Percentiles rank a stretch among this genome's conserved stretches.
phyloP scores from a whole-genome alignment of 2,888 invertebrate species.

The Orgyia antiqua region DNA sequence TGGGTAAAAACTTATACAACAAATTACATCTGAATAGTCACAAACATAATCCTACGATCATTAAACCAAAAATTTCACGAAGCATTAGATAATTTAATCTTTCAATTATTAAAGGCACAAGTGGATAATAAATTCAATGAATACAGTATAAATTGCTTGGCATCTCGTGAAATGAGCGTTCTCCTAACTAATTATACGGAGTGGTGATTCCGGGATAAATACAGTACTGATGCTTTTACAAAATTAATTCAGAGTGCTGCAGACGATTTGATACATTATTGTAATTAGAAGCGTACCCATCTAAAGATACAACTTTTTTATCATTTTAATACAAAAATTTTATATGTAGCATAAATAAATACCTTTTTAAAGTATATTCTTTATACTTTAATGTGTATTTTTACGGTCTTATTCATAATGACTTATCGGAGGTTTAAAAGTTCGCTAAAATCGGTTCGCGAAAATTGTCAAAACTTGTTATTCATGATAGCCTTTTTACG shows the following conservation, averaged over 20 bases:
- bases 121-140: slow-evolving; percentile 26
- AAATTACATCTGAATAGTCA: slow-evolving; percentile 1
- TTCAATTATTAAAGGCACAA: slow-evolving; percentile 24
- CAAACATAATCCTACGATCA: slow-evolving; percentile 13
- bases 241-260: slow-evolving; percentile 17
- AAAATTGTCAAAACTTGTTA: too few relatives aligned
- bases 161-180: slow-evolving; percentile 9
- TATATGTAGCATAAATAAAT: too few relatives aligned
- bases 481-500: too few relatives aligned
- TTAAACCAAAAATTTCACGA: slow-evolving; percentile 15
- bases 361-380: too few relatives aligned
- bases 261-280: slow-evolving; percentile 11
- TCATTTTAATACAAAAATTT: too few relatives aligned
- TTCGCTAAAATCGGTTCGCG: too few relatives aligned
- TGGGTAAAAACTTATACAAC: too few relatives aligned
- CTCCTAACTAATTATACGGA: slow-evolving; percentile 26
- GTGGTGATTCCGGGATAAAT: slow-evolving; percentile 23
- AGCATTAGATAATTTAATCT: slow-evolving; percentile 19
- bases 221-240: slow-evolving; percentile 21
- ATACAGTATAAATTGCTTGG: slow-evolving; percentile 20
- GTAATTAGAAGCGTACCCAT: slow-evolving; percentile 8
- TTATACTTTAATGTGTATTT: too few relatives aligned
- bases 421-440: too few relatives aligned
- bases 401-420: too few relatives aligned
- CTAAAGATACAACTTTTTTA: too few relatives aligned